phyloP scores from a whole-genome alignment of 2,113 vertebrate genomes.

The Tachuris rubrigastra region DNA sequence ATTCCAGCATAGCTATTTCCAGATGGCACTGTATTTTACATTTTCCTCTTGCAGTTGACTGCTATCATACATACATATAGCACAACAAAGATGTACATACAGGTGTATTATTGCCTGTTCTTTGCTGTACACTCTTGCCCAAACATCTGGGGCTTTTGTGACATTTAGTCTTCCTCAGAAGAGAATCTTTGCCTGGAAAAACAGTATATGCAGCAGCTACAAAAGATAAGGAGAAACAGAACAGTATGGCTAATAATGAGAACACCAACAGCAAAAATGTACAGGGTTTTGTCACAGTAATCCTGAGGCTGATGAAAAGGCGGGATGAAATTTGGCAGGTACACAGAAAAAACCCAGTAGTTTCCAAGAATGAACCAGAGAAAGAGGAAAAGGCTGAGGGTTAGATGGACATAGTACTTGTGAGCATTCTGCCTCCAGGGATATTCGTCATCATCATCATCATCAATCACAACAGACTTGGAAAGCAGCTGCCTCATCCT shows the following conservation, averaged over 20 bases:
- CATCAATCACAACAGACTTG: constrained; percentile 73
- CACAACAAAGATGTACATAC: background rate
- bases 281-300: constrained; percentile 73
- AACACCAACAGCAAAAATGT: constrained; percentile 67
- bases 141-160: background rate
- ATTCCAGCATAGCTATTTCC: background rate
- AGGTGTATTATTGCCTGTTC: constrained; percentile 29
- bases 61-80: background rate
- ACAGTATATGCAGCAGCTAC: constrained; percentile 54
- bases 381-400: constrained; percentile 73
- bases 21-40: constrained; percentile 3
- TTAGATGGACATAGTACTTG: constrained; percentile 69
- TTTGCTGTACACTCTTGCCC: background rate
- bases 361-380: constrained; percentile 77
- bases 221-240: constrained; percentile 58
- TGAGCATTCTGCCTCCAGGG: constrained; percentile 75
- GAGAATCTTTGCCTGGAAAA: constrained; percentile 51
- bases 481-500: constrained; percentile 72
- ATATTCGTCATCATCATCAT: constrained; percentile 61
- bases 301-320: constrained; percentile 74
- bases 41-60: background rate
- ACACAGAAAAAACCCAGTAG: constrained; percentile 74
- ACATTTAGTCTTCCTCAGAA: constrained; percentile 53
- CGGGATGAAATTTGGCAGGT: constrained; percentile 70
- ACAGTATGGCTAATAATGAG: constrained; percentile 62